Evolutionary conservation across 2,888 invertebrate genomes (phyloP).

Genomic region (Gastrophysa polygoni): DNA sequence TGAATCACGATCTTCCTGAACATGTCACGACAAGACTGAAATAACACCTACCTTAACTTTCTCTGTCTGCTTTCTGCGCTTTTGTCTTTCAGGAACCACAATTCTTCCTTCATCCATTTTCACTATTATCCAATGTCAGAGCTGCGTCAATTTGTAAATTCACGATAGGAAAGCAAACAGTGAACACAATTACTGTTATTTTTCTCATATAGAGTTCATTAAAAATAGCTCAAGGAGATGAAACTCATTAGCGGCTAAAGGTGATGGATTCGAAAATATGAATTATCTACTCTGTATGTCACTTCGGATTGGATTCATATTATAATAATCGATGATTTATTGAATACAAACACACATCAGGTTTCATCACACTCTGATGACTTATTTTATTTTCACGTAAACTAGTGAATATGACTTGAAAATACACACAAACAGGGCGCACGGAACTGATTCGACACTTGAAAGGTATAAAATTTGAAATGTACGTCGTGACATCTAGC

Average conservation of each 20-base stretch:
- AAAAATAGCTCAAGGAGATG: conserved; percentile 14
- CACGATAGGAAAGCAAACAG: background rate
- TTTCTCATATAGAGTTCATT: conserved; percentile 1
- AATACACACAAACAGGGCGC: background rate
- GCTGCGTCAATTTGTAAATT: background rate
- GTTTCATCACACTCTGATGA: background rate
- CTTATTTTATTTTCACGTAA: background rate
- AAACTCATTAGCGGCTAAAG: background rate
- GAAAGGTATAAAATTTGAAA: background rate
- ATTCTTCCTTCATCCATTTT: conserved; percentile 40
- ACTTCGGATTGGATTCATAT: too few species aligned
- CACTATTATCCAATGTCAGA: background rate
- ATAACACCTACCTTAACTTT: conserved; percentile 36
- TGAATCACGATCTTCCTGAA: background rate
- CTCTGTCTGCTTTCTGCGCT: conserved; percentile 39
- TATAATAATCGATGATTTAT: background rate
- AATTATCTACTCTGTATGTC: too few species aligned
- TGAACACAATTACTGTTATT: background rate
- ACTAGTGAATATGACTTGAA: too few species aligned
- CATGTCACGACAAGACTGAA: background rate
- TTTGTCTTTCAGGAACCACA: conserved; percentile 37
- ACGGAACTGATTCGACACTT: background rate
- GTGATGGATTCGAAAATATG: too few species aligned
- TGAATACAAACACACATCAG: background rate
- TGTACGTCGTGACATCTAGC: conserved; percentile 8